Percentiles rank a stretch among this genome's conserved stretches.
These are phyloP conservation scores for Drosophila nikananu DNA, from an alignment of 1,140 invertebrate species.

Conservation along the genomic window DNA sequence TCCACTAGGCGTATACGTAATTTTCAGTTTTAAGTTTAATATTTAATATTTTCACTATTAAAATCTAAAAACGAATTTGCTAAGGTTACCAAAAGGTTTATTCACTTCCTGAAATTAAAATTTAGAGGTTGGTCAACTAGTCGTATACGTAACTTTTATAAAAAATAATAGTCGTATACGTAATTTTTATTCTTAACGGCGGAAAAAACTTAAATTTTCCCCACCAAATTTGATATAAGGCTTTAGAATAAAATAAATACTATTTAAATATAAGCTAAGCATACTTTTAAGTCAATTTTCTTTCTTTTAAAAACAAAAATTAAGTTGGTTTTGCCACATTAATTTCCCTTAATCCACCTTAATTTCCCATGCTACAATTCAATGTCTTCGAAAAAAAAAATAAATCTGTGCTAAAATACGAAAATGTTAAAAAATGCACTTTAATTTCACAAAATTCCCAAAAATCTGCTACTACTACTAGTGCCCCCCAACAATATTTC, in stretches of 20 bases:
- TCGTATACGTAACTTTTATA: neutral
- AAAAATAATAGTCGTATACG: neutral
- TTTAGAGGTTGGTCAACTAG: neutral
- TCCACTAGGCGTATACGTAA: neutral
- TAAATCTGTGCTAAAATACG: neutral
- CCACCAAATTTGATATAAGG: too few species aligned
- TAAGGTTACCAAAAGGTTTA: too few species aligned
- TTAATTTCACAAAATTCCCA: neutral
- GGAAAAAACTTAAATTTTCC: too few species aligned
- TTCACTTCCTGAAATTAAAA: too few species aligned
- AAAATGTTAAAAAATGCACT: neutral
- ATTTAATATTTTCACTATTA: too few species aligned
- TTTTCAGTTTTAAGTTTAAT: neutral
- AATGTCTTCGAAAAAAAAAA: neutral
- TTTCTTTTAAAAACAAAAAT: too few species aligned
- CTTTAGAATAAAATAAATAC: too few species aligned
- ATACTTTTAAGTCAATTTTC: too few species aligned
- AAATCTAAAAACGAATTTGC: too few species aligned
- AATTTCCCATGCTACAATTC: neutral
- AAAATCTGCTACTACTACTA: conserved; percentile 20
- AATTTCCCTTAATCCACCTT: neutral
- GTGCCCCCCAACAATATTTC: neutral
- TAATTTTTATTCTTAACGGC: neutral
- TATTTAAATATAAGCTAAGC: neutral
- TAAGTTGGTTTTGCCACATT: neutral